Conservation (phyloP, 2,113 vertebrate species). For the Rattus norvegicus region DNA sequence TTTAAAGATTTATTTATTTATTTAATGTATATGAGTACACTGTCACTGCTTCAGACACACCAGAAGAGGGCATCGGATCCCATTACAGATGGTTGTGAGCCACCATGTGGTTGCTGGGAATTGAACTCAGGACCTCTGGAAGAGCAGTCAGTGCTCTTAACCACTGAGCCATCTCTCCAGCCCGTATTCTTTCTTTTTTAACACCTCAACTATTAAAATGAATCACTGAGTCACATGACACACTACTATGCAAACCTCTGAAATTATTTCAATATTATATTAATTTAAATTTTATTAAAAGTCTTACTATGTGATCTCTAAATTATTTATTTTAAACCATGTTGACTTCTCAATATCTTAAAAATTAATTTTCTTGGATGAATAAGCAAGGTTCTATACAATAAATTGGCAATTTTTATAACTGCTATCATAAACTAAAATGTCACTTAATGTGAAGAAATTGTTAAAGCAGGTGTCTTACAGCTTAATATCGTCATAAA, state of each 20-base stretch:
- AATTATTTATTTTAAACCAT: conserved; percentile 50
- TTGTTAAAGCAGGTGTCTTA: conserved; percentile 63
- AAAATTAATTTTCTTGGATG: neutral
- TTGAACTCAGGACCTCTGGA: too few species aligned
- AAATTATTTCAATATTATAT: conserved; percentile 12
- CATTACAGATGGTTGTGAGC: too few species aligned
- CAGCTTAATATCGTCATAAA: conserved; percentile 59
- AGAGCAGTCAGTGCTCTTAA: too few species aligned
- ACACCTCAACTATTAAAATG: conserved; percentile 16
- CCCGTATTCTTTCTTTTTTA: neutral
- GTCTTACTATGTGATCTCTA: neutral
- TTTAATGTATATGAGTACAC: too few species aligned
- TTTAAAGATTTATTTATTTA: too few species aligned
- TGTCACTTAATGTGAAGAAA: conserved; percentile 48
- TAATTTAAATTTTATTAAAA: neutral
- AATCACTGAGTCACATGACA: neutral
- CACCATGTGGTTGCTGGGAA: too few species aligned
- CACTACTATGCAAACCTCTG: neutral
- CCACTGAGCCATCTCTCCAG: too few species aligned
- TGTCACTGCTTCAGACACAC: too few species aligned
- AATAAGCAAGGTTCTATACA: conserved; percentile 18
- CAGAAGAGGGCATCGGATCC: too few species aligned
- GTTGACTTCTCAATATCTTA: conserved; percentile 7
- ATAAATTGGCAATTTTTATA: neutral
- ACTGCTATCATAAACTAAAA: conserved; percentile 50